These are phyloP conservation scores for Glaucopsyche alexis DNA, from an alignment of 2,888 invertebrate genomes.

Conservation along the genomic window DNA sequence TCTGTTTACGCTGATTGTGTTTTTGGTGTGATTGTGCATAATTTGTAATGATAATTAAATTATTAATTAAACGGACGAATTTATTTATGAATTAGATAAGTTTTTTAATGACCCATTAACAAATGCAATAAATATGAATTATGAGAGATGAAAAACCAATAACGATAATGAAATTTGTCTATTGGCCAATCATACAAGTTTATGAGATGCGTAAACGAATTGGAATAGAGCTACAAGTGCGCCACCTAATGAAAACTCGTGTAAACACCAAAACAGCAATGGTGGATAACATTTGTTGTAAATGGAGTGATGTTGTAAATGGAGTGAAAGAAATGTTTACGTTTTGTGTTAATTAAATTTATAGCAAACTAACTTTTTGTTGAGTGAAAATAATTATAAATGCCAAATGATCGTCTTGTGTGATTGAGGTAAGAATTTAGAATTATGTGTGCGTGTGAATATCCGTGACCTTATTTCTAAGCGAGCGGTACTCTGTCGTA, in stretches of 20 bases:
- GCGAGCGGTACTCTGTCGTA: slow-evolving; percentile 70
- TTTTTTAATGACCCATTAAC: neutral
- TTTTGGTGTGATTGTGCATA: slow-evolving; percentile 24
- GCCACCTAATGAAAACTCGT: slow-evolving; percentile 62
- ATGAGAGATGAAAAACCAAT: neutral
- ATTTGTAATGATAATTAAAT: slow-evolving; percentile 25
- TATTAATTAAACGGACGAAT: neutral
- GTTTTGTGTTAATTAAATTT: slow-evolving; percentile 32
- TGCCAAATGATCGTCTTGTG: slow-evolving; percentile 1
- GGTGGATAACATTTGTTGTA: slow-evolving; percentile 70
- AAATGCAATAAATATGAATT: neutral
- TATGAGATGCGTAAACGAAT: slow-evolving; percentile 47
- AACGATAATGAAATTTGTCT: neutral
- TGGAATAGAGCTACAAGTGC: slow-evolving; percentile 45
- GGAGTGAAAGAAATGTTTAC: slow-evolving; percentile 50
- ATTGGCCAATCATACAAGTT: neutral
- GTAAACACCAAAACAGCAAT: slow-evolving; percentile 59
- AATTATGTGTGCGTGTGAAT: slow-evolving; percentile 44
- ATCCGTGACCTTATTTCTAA: slow-evolving; percentile 74
- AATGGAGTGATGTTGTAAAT: slow-evolving; percentile 58
- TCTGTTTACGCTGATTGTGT: slow-evolving; percentile 42
- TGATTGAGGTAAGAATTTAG: slow-evolving; percentile 22
- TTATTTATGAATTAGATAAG: neutral
- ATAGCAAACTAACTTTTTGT: neutral
- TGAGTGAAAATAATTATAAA: neutral